phyloP scores from a whole-genome alignment of 2,113 vertebrate genomes.

The Seriola quinqueradiata region DNA sequence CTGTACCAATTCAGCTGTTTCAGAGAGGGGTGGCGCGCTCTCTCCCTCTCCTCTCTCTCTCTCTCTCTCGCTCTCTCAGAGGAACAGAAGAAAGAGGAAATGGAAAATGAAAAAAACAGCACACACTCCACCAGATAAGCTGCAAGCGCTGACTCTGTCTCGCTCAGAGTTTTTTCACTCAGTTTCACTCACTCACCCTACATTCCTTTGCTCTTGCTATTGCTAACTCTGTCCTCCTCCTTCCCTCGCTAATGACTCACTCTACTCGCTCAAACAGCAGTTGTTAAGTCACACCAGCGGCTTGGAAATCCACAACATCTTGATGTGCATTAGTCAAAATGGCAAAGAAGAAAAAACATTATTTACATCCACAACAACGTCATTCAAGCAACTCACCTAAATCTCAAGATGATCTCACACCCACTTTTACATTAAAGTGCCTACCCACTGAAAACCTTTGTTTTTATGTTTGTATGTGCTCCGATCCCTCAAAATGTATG shows the following conservation, averaged over 20 bases:
- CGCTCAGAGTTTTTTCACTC: constrained; percentile 42
- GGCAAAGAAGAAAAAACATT: neutral
- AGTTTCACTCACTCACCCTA: constrained; percentile 57
- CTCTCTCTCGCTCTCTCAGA: constrained; percentile 13
- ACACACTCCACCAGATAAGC: constrained; percentile 58
- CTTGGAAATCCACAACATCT: constrained; percentile 55
- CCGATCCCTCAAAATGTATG: neutral
- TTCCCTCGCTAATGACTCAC: constrained; percentile 64
- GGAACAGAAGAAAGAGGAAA: constrained; percentile 32
- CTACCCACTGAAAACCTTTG: neutral
- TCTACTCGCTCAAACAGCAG: constrained; percentile 58
- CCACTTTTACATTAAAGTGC: neutral
- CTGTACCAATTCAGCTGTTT: constrained; percentile 76
- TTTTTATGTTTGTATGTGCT: neutral
- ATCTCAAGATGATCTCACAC: neutral
- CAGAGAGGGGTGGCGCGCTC: constrained; percentile 66
- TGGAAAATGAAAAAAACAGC: constrained; percentile 28
- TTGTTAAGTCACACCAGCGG: constrained; percentile 62
- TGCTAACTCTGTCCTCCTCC: constrained; percentile 52
- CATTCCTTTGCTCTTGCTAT: constrained; percentile 53
- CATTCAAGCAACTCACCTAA: neutral
- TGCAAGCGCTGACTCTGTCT: constrained; percentile 59
- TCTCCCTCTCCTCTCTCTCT: constrained; percentile 12
- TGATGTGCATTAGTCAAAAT: constrained; percentile 43
- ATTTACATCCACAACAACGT: constrained; percentile 9